These are phyloP conservation scores for Geopemphigus sp. DNA, from an alignment of 1,140 invertebrate species.

Conservation along the genomic window DNA sequence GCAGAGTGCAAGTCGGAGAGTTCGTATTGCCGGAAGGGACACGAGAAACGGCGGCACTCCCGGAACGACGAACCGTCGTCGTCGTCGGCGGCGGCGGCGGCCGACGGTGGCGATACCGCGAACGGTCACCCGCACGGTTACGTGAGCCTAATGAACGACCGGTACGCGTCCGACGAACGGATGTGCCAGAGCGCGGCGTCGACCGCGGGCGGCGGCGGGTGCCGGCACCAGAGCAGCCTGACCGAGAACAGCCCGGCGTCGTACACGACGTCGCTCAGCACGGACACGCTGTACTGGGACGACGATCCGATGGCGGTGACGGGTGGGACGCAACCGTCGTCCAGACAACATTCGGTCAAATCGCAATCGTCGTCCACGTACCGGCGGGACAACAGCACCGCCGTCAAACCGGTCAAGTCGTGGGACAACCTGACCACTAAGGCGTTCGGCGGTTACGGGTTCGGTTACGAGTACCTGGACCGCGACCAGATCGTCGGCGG, in stretches of 20 bases:
- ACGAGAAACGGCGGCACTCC: slow-evolving; percentile 20
- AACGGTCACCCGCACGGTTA: neutral
- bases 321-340: neutral
- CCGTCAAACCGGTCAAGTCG: slow-evolving; percentile 72
- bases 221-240: slow-evolving; percentile 6
- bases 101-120: neutral
- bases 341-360: slow-evolving; percentile 54
- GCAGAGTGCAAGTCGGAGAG: slow-evolving; percentile 40
- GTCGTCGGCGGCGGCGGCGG: too few species aligned
- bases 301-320: slow-evolving; percentile 7
- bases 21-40: slow-evolving; percentile 27
- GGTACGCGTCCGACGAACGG: slow-evolving; percentile 37
- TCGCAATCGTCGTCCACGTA: slow-evolving; percentile 51
- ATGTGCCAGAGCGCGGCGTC: slow-evolving; percentile 35
- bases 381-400: slow-evolving; percentile 57
- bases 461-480: slow-evolving; percentile 70
- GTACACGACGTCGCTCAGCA: slow-evolving; percentile 78
- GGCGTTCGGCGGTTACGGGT: slow-evolving; percentile 77
- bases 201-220: neutral
- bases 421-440: slow-evolving; percentile 84
- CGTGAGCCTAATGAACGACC: neutral
- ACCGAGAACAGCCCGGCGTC: slow-evolving; percentile 68
- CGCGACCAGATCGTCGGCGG: slow-evolving; percentile 42
- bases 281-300: slow-evolving; percentile 81
- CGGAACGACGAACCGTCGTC: neutral